A percentile compares a stretch with the other conserved stretches of the same genome.
Evolutionary conservation across 2,888 invertebrate genomes (phyloP).

Genomic region (Julus scanicus): DNA sequence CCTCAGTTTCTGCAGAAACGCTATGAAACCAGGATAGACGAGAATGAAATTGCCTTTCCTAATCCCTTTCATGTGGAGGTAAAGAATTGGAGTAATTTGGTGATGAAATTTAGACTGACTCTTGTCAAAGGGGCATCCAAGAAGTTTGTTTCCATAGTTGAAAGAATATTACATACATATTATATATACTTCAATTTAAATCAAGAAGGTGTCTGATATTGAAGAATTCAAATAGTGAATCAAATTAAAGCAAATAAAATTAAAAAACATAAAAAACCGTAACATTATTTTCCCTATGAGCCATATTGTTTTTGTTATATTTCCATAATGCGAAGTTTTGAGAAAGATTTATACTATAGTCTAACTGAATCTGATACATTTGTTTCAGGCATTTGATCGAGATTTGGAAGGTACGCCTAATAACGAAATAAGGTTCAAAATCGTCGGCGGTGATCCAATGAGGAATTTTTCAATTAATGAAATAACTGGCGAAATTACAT

Average conservation of each 20-base stretch:
- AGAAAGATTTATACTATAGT: no score
- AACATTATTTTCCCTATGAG: no score
- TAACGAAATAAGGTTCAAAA: slow-evolving; percentile 83
- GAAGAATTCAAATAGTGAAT: no score
- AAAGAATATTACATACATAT: no score
- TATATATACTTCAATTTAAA: background rate
- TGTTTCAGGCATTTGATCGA: slow-evolving; percentile 61
- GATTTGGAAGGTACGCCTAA: slow-evolving; percentile 78
- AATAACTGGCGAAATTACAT: slow-evolving; percentile 77
- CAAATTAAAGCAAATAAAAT: no score
- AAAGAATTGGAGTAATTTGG: background rate
- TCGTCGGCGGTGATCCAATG: slow-evolving; percentile 79
- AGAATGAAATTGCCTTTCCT: slow-evolving; percentile 84
- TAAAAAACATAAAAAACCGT: no score
- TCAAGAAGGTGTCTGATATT: background rate
- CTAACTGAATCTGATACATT: background rate
- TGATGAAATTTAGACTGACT: no score
- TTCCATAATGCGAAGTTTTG: no score
- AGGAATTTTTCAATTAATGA: slow-evolving; percentile 85
- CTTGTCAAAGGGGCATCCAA: background rate
- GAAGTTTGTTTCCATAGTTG: background rate
- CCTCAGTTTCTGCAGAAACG: slow-evolving; percentile 66
- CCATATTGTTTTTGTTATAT: no score
- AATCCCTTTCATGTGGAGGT: slow-evolving; percentile 77
- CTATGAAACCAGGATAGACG: slow-evolving; percentile 84